Evolutionary conservation across 2,113 vertebrate species (phyloP), one percentile per base, ranked within the genome.

Genomic region (Ploceus nigricollis): DNA sequence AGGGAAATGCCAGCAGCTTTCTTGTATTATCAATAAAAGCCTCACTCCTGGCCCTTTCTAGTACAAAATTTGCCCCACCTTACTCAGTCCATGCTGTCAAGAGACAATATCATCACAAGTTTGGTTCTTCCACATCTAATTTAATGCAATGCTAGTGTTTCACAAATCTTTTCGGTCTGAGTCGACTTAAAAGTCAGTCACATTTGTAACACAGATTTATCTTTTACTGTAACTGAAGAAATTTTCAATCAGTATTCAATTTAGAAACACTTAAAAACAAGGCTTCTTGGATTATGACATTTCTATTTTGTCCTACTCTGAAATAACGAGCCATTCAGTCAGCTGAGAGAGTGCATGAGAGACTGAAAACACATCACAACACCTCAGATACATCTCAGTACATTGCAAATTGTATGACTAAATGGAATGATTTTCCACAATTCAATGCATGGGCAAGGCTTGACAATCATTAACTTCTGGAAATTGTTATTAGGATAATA

Each of bases 391-490:
- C 53, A 89, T 25, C 95, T 97, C 85, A 51, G 95, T 78, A 97
- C 63, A 91, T 56, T 40, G 84, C 78, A 95, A 98, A 94, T 57
- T 73, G n/a, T 72, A 85, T 69, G 58, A 93, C 78, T 89, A 89
- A 88, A 97, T 19, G 77, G 96, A 97, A 76, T 76, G 47, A 89
- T 91, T 95, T 97, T 94, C 91, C 90, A 97, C 90, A 94, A 93
- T 91, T 92, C 92, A 95, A 96, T 53, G 92, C 81, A 86, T 75
- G 96, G 91, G 68, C 94, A 97, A 98, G 94, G 94, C 83, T 94
- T 97, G 90, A 95, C 96, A 97, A 96, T 93, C 96, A 92, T 95
- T 91, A 97, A 93, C 89, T 95, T 97, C 27, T 85, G 48, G 54
- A 94, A 90, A 97, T 47, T 86, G 94, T 87, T 97, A 94, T 73